Percentiles rank a stretch among this genome's conserved stretches.
Evolutionary conservation across 2,888 invertebrate genomes (phyloP).

Genomic region (Tetranychus piercei): DNA sequence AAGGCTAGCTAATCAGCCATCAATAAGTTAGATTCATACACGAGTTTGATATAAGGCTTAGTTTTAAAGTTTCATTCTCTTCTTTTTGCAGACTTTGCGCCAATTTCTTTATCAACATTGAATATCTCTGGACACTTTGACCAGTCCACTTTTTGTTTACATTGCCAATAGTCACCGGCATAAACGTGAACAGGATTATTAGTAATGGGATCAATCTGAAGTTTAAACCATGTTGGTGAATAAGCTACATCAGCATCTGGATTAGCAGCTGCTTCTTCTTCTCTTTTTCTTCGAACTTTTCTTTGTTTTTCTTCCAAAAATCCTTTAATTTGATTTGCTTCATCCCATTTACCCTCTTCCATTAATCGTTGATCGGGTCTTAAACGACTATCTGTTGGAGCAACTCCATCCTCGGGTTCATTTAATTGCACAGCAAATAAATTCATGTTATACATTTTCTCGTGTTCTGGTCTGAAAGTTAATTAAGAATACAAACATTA

Average conservation of each 20-base stretch:
- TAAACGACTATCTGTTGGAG: conserved; percentile 77
- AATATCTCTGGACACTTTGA: conserved; percentile 64
- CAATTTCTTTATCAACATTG: no score
- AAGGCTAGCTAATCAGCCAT: no score
- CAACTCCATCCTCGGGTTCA: conserved; percentile 73
- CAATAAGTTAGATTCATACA: no score
- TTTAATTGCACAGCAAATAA: conserved; percentile 86
- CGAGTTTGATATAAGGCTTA: no score
- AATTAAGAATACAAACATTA: conserved; percentile 25
- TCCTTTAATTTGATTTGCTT: conserved; percentile 54
- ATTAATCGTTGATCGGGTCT: conserved; percentile 94
- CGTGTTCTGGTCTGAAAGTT: conserved; percentile 32
- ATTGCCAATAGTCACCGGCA: conserved; percentile 77
- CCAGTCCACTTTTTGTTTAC: conserved; percentile 77
- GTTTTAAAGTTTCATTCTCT: no score
- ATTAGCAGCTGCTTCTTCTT: conserved; percentile 41
- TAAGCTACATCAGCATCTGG: conserved; percentile 50
- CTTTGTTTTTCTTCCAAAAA: conserved; percentile 69
- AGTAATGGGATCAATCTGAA: conserved; percentile 48
- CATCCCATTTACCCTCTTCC: conserved; percentile 83
- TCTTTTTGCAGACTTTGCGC: no score
- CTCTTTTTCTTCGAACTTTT: conserved; percentile 40
- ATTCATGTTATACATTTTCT: conserved; percentile 77
- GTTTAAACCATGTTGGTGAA: conserved; percentile 73
- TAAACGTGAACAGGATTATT: conserved; percentile 58